Evolutionary conservation across 2,113 vertebrate genomes (phyloP).

Genomic region (Hypomesus transpacificus): DNA sequence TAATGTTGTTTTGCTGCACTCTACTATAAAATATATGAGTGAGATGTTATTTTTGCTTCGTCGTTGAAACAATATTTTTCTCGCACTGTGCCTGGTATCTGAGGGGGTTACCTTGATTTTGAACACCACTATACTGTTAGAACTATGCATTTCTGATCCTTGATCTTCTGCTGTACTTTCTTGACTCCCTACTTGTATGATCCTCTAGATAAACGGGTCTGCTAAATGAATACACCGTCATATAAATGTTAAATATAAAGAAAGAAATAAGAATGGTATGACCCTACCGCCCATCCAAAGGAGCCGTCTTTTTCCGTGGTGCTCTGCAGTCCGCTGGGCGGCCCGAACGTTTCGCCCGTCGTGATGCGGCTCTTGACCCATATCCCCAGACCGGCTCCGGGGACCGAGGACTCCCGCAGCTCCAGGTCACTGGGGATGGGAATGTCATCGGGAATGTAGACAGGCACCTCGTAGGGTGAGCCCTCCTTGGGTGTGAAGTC

Average conservation of each 20-base stretch:
- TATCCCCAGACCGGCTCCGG: slow-evolving; percentile 91
- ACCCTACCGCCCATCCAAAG: slow-evolving; percentile 97
- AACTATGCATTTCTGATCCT: no score
- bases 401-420: slow-evolving; percentile 94
- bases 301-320: slow-evolving; percentile 81
- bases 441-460: slow-evolving; percentile 99
- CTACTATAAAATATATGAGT: no score
- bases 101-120: no score
- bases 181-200: no score
- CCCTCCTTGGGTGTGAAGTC: slow-evolving; percentile 98
- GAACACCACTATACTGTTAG: no score
- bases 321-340: slow-evolving; percentile 78
- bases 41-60: no score
- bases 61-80: no score
- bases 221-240: no score
- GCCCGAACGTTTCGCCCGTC: slow-evolving; percentile 86
- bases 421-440: slow-evolving; percentile 94
- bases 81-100: no score
- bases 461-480: slow-evolving; percentile 96
- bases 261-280: background rate
- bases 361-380: slow-evolving; percentile 91
- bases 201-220: no score
- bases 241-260: background rate
- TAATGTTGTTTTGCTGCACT: no score
- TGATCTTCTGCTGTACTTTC: no score